Evolutionary conservation across 1,140 invertebrate genomes (phyloP).

Genomic region (Trialeurodes vaporariorum): DNA sequence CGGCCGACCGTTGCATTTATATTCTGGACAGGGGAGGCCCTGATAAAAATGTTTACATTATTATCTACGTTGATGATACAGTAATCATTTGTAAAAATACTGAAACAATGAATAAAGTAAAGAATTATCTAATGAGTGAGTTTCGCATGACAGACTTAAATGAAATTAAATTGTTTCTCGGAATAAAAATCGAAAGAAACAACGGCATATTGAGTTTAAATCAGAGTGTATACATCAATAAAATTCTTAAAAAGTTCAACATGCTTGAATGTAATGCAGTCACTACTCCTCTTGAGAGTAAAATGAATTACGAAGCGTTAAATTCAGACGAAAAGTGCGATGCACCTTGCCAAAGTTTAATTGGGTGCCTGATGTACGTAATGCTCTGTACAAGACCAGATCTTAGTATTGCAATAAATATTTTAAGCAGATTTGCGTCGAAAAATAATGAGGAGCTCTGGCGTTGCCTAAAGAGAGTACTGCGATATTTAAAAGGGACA

Average conservation of each 20-base stretch:
- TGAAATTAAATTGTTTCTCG: no score
- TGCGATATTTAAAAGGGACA: constrained; percentile 26
- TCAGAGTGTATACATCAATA: constrained; percentile 12
- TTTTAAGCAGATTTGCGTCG: constrained; percentile 1
- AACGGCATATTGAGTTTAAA: background rate
- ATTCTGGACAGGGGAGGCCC: background rate
- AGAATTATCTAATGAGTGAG: constrained; percentile 7
- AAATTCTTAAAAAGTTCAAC: constrained; percentile 12
- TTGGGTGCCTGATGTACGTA: constrained; percentile 30
- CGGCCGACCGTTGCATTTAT: constrained; percentile 7
- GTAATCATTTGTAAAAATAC: no score
- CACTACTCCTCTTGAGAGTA: constrained; percentile 7
- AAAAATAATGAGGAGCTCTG: constrained; percentile 19
- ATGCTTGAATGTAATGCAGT: constrained; percentile 12
- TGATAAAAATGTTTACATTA: background rate
- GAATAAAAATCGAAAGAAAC: no score
- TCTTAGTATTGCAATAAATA: constrained; percentile 25
- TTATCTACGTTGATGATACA: constrained; percentile 14
- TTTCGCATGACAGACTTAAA: no score
- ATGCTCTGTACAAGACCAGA: constrained; percentile 30
- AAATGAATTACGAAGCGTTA: background rate
- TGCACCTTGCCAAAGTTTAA: constrained; percentile 17
- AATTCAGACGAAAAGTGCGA: constrained; percentile 19
- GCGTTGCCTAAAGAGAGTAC: constrained; percentile 20
- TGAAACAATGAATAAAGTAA: constrained; percentile 10